Evolutionary conservation across 1,140 invertebrate species (phyloP).

Genomic region (Campoletis sonorensis): DNA sequence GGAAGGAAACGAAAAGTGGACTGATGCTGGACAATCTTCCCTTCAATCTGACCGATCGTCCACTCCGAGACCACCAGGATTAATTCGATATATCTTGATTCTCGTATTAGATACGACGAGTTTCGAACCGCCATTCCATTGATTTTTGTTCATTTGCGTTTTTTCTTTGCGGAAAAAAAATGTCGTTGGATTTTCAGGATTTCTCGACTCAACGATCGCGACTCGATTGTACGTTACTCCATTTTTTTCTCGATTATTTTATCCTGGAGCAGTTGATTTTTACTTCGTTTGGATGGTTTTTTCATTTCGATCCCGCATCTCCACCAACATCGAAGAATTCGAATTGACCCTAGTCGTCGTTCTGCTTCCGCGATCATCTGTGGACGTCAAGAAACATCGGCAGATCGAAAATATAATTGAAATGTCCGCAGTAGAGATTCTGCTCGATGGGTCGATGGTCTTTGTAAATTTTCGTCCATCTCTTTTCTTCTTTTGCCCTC

Average conservation of each 20-base stretch:
- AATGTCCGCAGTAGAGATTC: background rate
- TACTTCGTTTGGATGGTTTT: background rate
- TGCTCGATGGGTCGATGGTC: background rate
- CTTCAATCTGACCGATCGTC: constrained; percentile 58
- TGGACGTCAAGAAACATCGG: background rate
- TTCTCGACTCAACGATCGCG: background rate
- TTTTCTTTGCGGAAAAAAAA: background rate
- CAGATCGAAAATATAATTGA: constrained; percentile 1
- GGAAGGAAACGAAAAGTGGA: constrained; percentile 8
- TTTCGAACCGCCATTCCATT: constrained; percentile 23
- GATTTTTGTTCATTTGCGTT: background rate
- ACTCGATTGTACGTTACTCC: background rate
- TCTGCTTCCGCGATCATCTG: background rate
- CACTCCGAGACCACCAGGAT: background rate
- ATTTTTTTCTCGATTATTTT: background rate
- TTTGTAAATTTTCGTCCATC: background rate
- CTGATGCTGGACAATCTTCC: constrained; percentile 57
- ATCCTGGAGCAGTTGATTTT: background rate
- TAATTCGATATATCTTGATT: constrained; percentile 40
- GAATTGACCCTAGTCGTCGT: constrained; percentile 19
- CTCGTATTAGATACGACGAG: background rate
- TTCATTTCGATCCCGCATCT: background rate
- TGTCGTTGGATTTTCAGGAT: background rate
- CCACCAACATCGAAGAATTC: background rate
- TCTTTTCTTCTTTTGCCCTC: background rate